phyloP scores from a whole-genome alignment of 2,113 vertebrate genomes.

The Anguilla rostrata region DNA sequence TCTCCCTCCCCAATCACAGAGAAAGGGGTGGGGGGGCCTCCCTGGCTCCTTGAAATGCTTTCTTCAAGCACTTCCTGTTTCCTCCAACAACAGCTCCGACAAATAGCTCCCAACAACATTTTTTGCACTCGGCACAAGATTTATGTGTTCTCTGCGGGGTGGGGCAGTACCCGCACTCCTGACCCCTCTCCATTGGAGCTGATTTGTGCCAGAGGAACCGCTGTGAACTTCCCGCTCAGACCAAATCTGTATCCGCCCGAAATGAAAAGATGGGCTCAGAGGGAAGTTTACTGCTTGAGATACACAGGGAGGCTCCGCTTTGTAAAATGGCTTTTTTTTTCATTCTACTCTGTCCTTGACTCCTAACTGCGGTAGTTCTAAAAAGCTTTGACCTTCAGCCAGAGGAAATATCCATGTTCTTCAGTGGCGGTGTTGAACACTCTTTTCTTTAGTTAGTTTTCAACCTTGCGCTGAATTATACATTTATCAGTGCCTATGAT shows the following conservation, averaged over 20 bases:
- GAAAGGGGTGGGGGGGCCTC: background rate
- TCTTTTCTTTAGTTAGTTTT: background rate
- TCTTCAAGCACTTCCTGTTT: slow-evolving; percentile 54
- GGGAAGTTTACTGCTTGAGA: background rate
- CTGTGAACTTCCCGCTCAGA: background rate
- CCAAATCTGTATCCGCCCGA: background rate
- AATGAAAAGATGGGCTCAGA: background rate
- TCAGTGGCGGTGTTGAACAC: background rate
- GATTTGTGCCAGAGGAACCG: background rate
- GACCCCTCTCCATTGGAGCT: background rate
- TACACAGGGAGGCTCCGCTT: background rate
- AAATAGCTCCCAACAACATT: background rate
- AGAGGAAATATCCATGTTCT: background rate
- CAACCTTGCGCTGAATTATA: background rate
- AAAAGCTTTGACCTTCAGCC: background rate
- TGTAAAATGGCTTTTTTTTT: background rate
- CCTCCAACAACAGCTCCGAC: slow-evolving; percentile 26
- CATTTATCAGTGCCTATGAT: background rate
- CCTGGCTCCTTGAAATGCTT: slow-evolving; percentile 14
- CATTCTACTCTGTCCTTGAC: background rate
- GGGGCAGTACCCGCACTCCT: background rate
- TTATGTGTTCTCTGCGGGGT: background rate
- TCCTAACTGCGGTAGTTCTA: background rate
- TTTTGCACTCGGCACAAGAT: background rate
- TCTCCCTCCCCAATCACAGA: background rate